Evolutionary conservation across 2,888 invertebrate species (phyloP).

Genomic region (Ctenicera cuprea): DNA sequence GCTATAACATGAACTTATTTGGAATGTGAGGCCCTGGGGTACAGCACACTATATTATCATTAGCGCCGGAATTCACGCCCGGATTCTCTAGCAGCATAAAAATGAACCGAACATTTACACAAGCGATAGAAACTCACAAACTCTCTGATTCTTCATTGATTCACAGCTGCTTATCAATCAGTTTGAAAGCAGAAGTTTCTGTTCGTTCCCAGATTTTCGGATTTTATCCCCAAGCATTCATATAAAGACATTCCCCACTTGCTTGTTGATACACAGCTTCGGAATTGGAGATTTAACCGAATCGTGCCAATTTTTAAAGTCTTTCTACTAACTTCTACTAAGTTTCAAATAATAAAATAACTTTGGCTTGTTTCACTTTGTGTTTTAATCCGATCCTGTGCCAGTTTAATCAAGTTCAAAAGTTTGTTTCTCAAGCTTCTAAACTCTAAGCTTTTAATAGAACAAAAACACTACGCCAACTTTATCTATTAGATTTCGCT

Average conservation of each 20-base stretch:
- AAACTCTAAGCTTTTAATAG: background rate
- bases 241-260: constrained; percentile 17
- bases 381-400: background rate
- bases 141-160: constrained; percentile 43
- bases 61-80: constrained; percentile 47
- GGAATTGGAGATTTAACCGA: background rate
- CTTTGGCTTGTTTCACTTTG: background rate
- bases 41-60: constrained; percentile 50
- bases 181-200: constrained; percentile 40
- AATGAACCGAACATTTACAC: constrained; percentile 46
- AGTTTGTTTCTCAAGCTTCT: no score
- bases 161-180: constrained; percentile 54
- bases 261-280: background rate
- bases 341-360: no score
- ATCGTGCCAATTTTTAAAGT: constrained; percentile 7
- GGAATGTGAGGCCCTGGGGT: constrained; percentile 47
- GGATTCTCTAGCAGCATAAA: constrained; percentile 45
- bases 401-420: no score
- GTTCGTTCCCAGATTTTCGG: constrained; percentile 31
- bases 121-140: constrained; percentile 45
- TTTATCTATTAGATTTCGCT: constrained; percentile 22
- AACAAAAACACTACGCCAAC: background rate
- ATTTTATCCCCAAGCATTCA: constrained; percentile 36
- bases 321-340: background rate
- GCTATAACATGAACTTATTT: constrained; percentile 50